A percentile compares a stretch with the other conserved stretches of the same genome.
These are phyloP conservation scores for Sebastes vulpes DNA, from an alignment of 2,797 vertebrate genomes.

Conservation along the genomic window DNA sequence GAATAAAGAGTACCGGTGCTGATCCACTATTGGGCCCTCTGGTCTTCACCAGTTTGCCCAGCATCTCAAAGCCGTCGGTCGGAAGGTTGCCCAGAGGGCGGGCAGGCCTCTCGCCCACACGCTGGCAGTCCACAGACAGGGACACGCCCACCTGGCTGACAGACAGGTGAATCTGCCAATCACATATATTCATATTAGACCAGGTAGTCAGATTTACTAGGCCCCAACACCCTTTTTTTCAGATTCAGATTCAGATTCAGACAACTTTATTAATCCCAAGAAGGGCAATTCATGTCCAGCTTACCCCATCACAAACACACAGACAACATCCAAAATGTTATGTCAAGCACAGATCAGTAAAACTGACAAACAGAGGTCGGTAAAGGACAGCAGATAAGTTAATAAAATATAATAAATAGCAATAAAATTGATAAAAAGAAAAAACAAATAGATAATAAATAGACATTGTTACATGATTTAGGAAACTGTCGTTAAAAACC, in stretches of 20 bases:
- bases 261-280: no score
- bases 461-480: accelerated
- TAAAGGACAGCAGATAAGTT: no score
- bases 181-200: constrained; percentile 3
- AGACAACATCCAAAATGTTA: no score
- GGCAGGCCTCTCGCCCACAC: constrained; percentile 87
- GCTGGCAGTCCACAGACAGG: constrained; percentile 93
- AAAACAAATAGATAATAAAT: no score
- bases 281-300: no score
- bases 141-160: constrained; percentile 89
- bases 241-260: no score
- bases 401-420: no score
- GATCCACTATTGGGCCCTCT: constrained; percentile 91
- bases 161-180: constrained; percentile 90
- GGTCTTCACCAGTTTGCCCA: constrained; percentile 91
- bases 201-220: not conserved
- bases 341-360: no score
- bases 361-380: no score
- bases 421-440: no score
- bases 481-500: accelerated
- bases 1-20: constrained; percentile 76
- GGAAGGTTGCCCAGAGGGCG: constrained; percentile 86
- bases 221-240: accelerated
- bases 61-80: constrained; percentile 89
- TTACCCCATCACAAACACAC: no score